Percentiles rank a stretch among this genome's conserved stretches.
phyloP scores from a whole-genome alignment of 2,797 vertebrate species.

The Lacerta bilineata region DNA sequence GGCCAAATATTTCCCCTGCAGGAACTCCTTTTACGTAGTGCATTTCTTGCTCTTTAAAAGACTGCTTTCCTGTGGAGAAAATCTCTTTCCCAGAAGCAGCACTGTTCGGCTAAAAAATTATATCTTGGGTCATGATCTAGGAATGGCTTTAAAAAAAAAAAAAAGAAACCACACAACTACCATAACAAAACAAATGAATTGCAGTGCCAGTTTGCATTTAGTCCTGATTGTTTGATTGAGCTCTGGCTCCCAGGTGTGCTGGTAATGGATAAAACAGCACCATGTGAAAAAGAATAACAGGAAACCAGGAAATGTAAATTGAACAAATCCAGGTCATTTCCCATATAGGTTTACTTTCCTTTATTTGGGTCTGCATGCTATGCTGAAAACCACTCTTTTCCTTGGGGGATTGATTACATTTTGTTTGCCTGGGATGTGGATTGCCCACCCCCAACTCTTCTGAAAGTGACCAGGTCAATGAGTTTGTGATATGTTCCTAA shows the following conservation, averaged over 20 bases:
- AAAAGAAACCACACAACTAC: background rate
- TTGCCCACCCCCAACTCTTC: background rate
- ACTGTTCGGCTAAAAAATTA: conserved; percentile 20
- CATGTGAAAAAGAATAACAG: conserved; percentile 42
- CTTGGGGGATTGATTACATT: conserved; percentile 18
- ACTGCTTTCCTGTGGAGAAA: conserved; percentile 38
- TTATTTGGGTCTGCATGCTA: conserved; percentile 21
- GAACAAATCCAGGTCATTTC: conserved; percentile 40
- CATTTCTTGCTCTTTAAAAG: conserved; percentile 13
- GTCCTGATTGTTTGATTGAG: conserved; percentile 19
- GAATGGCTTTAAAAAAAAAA: conserved; percentile 3
- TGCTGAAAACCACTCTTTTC: conserved; percentile 6
- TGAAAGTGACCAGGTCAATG: background rate
- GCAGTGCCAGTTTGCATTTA: conserved; percentile 24
- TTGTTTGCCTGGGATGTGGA: conserved; percentile 30
- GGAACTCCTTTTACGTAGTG: conserved; percentile 5
- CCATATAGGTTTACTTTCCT: conserved; percentile 27
- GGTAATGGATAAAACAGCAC: conserved; percentile 54
- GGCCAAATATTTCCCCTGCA: background rate
- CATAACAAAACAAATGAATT: conserved; percentile 5
- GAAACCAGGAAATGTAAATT: conserved; percentile 47
- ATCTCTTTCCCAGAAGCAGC: conserved; percentile 26
- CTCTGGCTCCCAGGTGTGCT: conserved; percentile 44
- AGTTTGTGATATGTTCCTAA: background rate
- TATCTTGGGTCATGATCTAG: conserved; percentile 24